Evolutionary conservation across 1,140 invertebrate species (phyloP).

Genomic region (Pectinophora gossypiella): DNA sequence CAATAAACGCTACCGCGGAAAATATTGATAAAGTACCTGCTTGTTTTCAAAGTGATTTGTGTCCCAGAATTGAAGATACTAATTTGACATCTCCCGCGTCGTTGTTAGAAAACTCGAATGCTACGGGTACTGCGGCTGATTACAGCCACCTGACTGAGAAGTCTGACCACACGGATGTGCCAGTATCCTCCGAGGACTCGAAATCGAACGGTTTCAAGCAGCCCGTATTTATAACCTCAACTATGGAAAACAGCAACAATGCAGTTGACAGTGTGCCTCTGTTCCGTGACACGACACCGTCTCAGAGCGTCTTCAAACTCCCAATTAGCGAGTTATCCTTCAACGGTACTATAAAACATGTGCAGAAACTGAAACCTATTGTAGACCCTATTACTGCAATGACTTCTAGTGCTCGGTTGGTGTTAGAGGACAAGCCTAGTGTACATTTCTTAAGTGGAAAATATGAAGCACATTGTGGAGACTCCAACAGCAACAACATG

Average conservation of each 20-base stretch:
- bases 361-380: constrained; percentile 66
- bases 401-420: constrained; percentile 33
- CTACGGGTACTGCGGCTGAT: constrained; percentile 33
- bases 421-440: constrained; percentile 30
- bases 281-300: constrained; percentile 45
- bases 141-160: constrained; percentile 48
- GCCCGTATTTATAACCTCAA: constrained; percentile 60
- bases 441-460: constrained; percentile 4
- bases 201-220: constrained; percentile 44
- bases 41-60: constrained; percentile 30
- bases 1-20: constrained; percentile 22
- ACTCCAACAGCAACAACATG: constrained; percentile 4
- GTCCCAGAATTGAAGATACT: constrained; percentile 32
- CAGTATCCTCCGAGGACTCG: constrained; percentile 50
- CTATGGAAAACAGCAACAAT: constrained; percentile 74
- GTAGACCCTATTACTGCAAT: constrained; percentile 58
- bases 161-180: constrained; percentile 38
- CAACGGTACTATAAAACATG: constrained; percentile 69
- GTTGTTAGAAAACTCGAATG: constrained; percentile 40
- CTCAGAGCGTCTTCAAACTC: constrained; percentile 61
- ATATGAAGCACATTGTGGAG: neutral
- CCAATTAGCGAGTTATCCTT: constrained; percentile 68
- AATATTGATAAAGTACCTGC: constrained; percentile 26
- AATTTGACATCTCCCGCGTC: constrained; percentile 35
- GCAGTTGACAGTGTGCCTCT: constrained; percentile 63